Base-by-base conservation (phyloP, 2,888 invertebrate genomes). In the Synergus umbraculus region DNA sequence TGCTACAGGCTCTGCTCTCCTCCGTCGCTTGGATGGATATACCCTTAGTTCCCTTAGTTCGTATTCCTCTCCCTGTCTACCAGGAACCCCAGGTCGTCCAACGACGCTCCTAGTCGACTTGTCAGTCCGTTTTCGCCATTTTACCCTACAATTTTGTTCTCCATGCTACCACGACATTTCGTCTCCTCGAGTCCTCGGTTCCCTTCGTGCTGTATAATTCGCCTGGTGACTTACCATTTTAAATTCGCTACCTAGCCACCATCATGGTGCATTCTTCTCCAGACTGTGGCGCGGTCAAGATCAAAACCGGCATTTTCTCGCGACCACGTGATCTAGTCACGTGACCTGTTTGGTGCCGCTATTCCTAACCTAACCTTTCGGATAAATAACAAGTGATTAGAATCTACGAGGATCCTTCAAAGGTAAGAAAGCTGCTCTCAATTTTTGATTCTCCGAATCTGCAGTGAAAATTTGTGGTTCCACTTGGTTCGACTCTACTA, bases 1-100 rank as follows among this genome's bases (percentile, higher is more conserved):
- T 90, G 89, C 90, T 89, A 90, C 89, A 85, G 22, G 44, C 79
- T 78, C 41, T 67, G 81, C 82, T 79, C 83, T 85, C 83, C 83
- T 84, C 83, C 89, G 90, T 89, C 90, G 87, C 89, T 90, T 87
- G 89, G 89, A 91, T 90, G 90, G 90, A 90, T 91, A 91, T 90
- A 89, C 88, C 54, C 54, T 87, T 88, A 87, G 86, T 84, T 85
- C 90, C 90, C 91, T 91, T 91, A 91, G 91, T 91, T 90, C 90
- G 91, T 91, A 90, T 90, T 91, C 89, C 90, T 91, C 92, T 90
- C 90, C 92, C 91, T 91, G 91, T 89, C 90, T 86, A 91, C 90
- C 89, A 91, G 90, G 89, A 92, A 91, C 88, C 89, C 88, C 85
- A 81, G 82, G 84, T 80, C 86, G 83, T 84, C 84, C 83, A 83